These are phyloP conservation scores for Drosophila mimica DNA, from an alignment of 2,888 invertebrate genomes.

Conservation along the genomic window DNA sequence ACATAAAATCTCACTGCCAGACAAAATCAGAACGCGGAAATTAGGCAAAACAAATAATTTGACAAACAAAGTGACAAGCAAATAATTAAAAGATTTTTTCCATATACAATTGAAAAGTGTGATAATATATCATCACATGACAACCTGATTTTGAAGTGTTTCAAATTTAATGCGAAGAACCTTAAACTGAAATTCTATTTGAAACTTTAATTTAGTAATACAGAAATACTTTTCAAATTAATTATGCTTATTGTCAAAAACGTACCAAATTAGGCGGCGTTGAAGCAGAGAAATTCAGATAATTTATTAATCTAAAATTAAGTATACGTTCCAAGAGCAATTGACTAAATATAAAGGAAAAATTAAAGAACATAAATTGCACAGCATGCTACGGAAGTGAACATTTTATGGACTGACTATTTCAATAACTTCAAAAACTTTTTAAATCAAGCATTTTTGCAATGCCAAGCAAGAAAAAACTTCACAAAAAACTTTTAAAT, in stretches of 20 bases:
- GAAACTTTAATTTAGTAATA: not conserved
- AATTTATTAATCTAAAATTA: not conserved
- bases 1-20: constrained; percentile 6
- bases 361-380: not conserved
- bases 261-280: not conserved
- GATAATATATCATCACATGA: too few relatives aligned
- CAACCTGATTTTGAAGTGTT: not conserved
- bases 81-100: not conserved
- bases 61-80: not conserved
- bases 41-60: not conserved
- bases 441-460: constrained; percentile 7
- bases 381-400: not conserved
- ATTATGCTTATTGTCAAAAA: not conserved
- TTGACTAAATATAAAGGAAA: not conserved
- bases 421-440: constrained; percentile 1
- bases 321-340: not conserved
- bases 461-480: constrained; percentile 18
- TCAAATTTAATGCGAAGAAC: not conserved
- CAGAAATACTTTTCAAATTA: not conserved
- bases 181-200: not conserved
- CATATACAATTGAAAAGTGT: not conserved
- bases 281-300: not conserved
- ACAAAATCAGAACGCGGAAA: constrained; percentile 6
- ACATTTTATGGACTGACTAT: constrained; percentile 1
- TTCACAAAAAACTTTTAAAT: constrained; percentile 26